These are phyloP conservation scores for Melinaea marsaeus DNA, from an alignment of 2,888 invertebrate species.

Conservation along the genomic window DNA sequence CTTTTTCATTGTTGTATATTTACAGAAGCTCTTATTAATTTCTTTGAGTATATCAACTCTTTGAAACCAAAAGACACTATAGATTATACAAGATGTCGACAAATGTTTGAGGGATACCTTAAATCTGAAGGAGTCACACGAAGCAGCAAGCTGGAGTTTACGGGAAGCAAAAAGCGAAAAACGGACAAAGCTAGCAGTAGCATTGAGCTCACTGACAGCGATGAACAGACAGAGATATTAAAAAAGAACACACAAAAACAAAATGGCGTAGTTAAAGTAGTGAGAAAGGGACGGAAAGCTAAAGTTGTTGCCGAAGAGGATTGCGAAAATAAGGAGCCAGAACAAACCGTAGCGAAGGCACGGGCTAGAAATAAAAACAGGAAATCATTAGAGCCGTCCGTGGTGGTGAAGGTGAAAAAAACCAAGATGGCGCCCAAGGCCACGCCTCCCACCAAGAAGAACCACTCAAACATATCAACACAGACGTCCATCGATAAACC, in stretches of 20 bases:
- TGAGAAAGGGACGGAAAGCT: conserved; percentile 12
- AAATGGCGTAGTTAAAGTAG: conserved; percentile 25
- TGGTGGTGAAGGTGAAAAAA: conserved; percentile 56
- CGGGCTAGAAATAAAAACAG: conserved; percentile 46
- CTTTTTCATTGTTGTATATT: conserved; percentile 33
- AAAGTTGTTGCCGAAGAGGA: conserved; percentile 39
- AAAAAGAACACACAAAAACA: conserved; percentile 33
- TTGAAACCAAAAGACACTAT: conserved; percentile 84
- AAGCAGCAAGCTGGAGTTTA: conserved; percentile 79
- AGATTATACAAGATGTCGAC: conserved; percentile 84
- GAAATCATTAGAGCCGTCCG: conserved; percentile 55
- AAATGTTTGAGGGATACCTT: conserved; percentile 81
- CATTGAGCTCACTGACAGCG: conserved; percentile 22
- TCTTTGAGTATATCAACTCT: conserved; percentile 81
- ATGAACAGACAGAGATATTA: conserved; percentile 26
- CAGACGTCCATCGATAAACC: conserved; percentile 60
- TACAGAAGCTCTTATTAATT: conserved; percentile 80
- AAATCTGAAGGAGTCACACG: conserved; percentile 78
- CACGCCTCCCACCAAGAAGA: conserved; percentile 64
- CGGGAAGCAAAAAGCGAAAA: conserved; percentile 45
- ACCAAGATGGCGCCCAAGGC: conserved; percentile 54
- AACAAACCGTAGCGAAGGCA: conserved; percentile 33
- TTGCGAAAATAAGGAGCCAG: conserved; percentile 52
- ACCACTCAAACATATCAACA: conserved; percentile 61
- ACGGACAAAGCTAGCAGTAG: conserved; percentile 29